These are phyloP conservation scores for Homalodisca vitripennis DNA, from an alignment of 1,140 invertebrate species.

Conservation along the genomic window DNA sequence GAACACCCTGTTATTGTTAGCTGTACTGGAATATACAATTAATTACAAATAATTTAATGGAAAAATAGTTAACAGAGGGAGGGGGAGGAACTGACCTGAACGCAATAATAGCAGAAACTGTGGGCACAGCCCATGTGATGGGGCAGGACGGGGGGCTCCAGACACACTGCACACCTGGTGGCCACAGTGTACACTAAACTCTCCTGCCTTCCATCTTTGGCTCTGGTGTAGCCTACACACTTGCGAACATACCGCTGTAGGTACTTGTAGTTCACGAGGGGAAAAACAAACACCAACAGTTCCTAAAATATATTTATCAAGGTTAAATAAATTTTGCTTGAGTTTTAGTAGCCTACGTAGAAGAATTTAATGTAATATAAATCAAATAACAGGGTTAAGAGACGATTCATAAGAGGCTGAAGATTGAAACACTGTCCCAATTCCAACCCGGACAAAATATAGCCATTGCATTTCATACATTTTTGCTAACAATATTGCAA, in stretches of 20 bases:
- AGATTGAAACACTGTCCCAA: too few relatives aligned
- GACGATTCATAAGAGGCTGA: too few relatives aligned
- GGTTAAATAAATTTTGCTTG: too few relatives aligned
- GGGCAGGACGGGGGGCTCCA: conserved; percentile 44
- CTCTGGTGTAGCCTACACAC: conserved; percentile 1
- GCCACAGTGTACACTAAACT: conserved; percentile 29
- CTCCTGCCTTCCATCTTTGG: background rate
- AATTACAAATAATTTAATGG: too few relatives aligned
- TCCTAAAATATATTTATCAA: conserved; percentile 57
- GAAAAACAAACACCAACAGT: conserved; percentile 56
- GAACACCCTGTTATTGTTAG: background rate
- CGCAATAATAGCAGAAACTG: conserved; percentile 47
- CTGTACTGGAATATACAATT: background rate
- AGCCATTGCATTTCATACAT: too few relatives aligned
- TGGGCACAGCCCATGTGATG: conserved; percentile 43
- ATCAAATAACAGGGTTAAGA: too few relatives aligned
- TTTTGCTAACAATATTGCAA: too few relatives aligned
- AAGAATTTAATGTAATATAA: too few relatives aligned
- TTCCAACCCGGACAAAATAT: too few relatives aligned
- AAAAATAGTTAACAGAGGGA: conserved; percentile 4
- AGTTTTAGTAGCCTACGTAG: too few relatives aligned
- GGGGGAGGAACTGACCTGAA: conserved; percentile 45
- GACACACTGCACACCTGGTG: conserved; percentile 43
- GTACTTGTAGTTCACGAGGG: conserved; percentile 58
- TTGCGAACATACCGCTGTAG: conserved; percentile 50